These are phyloP conservation scores for Clamator glandarius DNA, from an alignment of 2,797 vertebrate species.

Conservation along the genomic window DNA sequence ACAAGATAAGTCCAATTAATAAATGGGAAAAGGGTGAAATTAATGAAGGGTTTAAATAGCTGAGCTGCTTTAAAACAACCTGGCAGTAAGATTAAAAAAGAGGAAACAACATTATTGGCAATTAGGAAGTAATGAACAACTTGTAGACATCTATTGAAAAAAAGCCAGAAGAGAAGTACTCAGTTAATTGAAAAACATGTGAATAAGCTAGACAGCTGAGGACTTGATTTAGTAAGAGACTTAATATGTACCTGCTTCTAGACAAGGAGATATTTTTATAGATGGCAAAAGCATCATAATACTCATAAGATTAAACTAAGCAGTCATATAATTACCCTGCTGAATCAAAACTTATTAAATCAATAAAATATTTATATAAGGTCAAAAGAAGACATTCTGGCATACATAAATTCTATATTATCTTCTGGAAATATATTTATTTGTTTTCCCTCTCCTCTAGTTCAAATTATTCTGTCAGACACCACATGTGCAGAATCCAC, in stretches of 20 bases:
- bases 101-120: neutral
- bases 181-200: neutral
- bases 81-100: neutral
- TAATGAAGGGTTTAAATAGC: neutral
- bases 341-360: neutral
- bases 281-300: neutral
- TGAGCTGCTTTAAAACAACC: neutral
- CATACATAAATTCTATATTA: neutral
- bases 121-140: neutral
- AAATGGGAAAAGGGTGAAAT: neutral
- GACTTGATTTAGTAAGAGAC: neutral
- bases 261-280: neutral
- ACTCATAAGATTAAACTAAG: neutral
- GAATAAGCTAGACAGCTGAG: neutral
- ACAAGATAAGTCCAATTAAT: neutral
- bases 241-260: neutral
- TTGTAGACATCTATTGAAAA: neutral
- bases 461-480: neutral
- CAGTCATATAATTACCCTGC: neutral
- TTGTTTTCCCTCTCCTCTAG: neutral
- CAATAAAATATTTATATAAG: neutral
- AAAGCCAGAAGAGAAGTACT: neutral
- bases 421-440: neutral
- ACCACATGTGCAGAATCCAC: accelerated
- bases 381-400: neutral